Percentiles rank a stretch among this genome's conserved stretches.
Evolutionary conservation across 2,888 invertebrate genomes (phyloP).

Genomic region (Eurytoma adleriae): DNA sequence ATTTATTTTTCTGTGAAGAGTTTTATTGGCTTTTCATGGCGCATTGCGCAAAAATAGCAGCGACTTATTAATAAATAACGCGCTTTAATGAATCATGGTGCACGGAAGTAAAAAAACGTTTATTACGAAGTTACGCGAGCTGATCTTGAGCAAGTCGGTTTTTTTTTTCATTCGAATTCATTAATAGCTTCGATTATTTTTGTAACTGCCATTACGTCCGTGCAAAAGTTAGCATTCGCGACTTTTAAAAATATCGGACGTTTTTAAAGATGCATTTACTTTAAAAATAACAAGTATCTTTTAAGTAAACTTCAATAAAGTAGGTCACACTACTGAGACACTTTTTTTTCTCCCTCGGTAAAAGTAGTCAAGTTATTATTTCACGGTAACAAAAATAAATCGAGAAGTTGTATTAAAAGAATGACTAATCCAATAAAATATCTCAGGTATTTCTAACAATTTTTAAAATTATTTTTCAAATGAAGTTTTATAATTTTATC

Average conservation of each 20-base stretch:
- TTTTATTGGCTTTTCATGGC: too few relatives aligned
- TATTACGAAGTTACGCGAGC: conserved; percentile 4
- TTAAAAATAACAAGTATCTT: conserved; percentile 6
- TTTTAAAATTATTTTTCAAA: too few relatives aligned
- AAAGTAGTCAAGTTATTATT: too few relatives aligned
- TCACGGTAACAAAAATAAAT: too few relatives aligned
- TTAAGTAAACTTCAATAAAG: not conserved
- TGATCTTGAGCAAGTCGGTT: conserved; percentile 13
- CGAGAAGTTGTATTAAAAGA: too few relatives aligned
- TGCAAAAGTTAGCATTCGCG: not conserved
- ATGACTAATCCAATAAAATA: too few relatives aligned
- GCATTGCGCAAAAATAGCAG: too few relatives aligned
- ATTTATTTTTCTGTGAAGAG: too few relatives aligned
- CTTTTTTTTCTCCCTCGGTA: not conserved
- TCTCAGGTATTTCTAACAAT: too few relatives aligned
- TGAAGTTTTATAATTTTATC: too few relatives aligned
- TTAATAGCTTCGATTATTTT: conserved; percentile 9
- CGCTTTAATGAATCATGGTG: too few relatives aligned
- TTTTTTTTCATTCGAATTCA: not conserved
- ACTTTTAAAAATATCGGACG: not conserved
- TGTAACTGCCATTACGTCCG: conserved; percentile 13
- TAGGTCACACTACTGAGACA: not conserved
- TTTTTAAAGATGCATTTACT: not conserved
- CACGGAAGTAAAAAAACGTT: not conserved
- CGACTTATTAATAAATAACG: too few relatives aligned